These are phyloP conservation scores for Porites divaricata DNA, from an alignment of 92 coral and sea anemone species.

Conservation along the genomic window DNA sequence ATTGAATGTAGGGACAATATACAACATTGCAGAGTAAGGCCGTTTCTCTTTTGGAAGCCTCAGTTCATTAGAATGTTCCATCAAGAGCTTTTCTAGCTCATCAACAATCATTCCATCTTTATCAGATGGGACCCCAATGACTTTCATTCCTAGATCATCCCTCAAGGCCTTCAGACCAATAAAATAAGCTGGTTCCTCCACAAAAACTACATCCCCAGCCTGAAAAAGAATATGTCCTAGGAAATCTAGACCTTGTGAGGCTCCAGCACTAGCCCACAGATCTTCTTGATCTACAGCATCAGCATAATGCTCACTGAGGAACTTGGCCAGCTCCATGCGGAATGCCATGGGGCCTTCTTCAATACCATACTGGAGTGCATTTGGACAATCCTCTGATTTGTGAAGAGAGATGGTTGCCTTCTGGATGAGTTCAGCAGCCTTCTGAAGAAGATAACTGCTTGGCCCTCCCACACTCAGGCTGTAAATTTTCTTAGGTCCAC, in stretches of 20 bases:
- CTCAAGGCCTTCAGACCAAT: constrained; percentile 62
- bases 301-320: constrained; percentile 70
- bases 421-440: constrained; percentile 61
- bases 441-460: constrained; percentile 58
- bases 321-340: constrained; percentile 77
- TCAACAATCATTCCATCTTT: constrained; percentile 81
- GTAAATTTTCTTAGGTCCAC: constrained; percentile 25
- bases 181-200: constrained; percentile 90
- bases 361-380: constrained; percentile 81
- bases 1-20: constrained; percentile 84
- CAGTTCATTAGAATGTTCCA: constrained; percentile 58
- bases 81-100: constrained; percentile 75
- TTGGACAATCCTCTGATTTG: constrained; percentile 22
- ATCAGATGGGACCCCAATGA: constrained; percentile 79
- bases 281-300: constrained; percentile 66
- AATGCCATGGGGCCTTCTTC: constrained; percentile 63
- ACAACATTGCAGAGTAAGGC: constrained; percentile 82
- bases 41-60: constrained; percentile 51
- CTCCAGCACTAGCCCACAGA: constrained; percentile 83
- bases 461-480: constrained; percentile 76
- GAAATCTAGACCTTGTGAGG: constrained; percentile 78
- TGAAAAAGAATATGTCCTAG: constrained; percentile 47
- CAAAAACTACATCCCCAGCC: constrained; percentile 83
- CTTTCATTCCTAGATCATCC: constrained; percentile 73
- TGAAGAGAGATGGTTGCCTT: constrained; percentile 59